phyloP scores from a whole-genome alignment of 2,797 vertebrate species.

The Hipposideros larvatus region DNA sequence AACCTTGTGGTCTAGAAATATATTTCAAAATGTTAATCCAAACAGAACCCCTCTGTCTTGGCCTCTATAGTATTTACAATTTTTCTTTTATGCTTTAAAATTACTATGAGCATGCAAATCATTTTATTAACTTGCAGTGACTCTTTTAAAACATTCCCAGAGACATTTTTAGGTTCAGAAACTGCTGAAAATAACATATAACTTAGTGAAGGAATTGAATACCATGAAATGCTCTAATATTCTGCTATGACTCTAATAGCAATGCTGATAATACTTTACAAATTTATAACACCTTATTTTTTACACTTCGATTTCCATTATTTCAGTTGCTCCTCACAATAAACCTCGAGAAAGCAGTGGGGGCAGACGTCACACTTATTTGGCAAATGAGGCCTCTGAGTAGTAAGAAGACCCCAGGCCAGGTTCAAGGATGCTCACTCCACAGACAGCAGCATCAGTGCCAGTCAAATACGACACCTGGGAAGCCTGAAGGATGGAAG shows the following conservation, averaged over 20 bases:
- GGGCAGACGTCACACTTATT: neutral
- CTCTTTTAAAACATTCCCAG: neutral
- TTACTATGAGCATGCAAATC: neutral
- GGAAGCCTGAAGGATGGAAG: neutral
- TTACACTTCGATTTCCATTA: neutral
- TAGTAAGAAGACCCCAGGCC: neutral
- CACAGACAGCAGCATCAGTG: rapidly evolving
- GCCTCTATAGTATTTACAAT: neutral
- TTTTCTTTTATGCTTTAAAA: neutral
- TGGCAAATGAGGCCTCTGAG: neutral
- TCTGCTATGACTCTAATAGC: neutral
- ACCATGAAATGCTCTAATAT: neutral
- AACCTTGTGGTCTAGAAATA: neutral
- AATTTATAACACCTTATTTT: neutral
- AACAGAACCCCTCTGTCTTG: neutral
- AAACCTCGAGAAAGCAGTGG: no score
- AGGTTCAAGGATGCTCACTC: neutral
- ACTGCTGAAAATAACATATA: neutral
- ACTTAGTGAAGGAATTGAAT: neutral
- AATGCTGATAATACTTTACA: neutral
- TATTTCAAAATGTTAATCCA: slow-evolving; percentile 53
- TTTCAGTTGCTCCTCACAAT: neutral
- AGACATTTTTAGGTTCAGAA: neutral
- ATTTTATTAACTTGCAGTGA: neutral
- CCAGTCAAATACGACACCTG: neutral